Evolutionary conservation across 2,113 vertebrate genomes (phyloP).

Genomic region (Psettodes erumei): DNA sequence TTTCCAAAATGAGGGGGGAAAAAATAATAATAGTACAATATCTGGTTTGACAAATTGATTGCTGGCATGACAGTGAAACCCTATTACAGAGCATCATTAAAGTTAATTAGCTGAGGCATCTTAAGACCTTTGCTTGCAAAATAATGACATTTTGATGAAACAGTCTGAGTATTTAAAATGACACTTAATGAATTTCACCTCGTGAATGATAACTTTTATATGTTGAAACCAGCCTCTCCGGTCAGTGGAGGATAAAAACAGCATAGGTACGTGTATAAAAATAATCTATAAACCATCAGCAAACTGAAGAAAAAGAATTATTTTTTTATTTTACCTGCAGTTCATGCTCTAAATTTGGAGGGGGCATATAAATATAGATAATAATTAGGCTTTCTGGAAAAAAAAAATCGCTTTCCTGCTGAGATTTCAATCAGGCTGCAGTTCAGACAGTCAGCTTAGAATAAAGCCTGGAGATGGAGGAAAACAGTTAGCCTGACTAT

Average conservation of each 20-base stretch:
- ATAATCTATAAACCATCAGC: background rate
- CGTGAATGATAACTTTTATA: constrained; percentile 29
- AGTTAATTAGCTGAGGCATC: constrained; percentile 54
- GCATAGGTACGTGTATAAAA: background rate
- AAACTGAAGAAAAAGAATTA: background rate
- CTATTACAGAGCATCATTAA: constrained; percentile 53
- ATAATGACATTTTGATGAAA: constrained; percentile 54
- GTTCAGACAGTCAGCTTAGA: background rate
- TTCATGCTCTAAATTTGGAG: background rate
- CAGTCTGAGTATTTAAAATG: constrained; percentile 21
- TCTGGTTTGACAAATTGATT: constrained; percentile 50
- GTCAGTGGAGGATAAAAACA: background rate
- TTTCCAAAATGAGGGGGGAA: constrained; percentile 16
- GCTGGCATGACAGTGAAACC: constrained; percentile 44
- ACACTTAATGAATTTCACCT: constrained; percentile 38
- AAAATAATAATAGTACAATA: constrained; percentile 24
- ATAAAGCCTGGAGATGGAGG: background rate
- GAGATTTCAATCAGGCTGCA: background rate
- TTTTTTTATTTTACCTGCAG: background rate
- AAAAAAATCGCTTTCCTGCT: background rate
- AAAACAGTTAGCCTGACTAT: background rate
- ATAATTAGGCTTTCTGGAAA: background rate
- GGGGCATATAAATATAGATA: too few relatives aligned
- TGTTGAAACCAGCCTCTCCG: constrained; percentile 1
- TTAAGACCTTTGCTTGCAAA: constrained; percentile 50